Evolutionary conservation across 1,140 invertebrate genomes (phyloP).

Genomic region (Leucophenga varia): DNA sequence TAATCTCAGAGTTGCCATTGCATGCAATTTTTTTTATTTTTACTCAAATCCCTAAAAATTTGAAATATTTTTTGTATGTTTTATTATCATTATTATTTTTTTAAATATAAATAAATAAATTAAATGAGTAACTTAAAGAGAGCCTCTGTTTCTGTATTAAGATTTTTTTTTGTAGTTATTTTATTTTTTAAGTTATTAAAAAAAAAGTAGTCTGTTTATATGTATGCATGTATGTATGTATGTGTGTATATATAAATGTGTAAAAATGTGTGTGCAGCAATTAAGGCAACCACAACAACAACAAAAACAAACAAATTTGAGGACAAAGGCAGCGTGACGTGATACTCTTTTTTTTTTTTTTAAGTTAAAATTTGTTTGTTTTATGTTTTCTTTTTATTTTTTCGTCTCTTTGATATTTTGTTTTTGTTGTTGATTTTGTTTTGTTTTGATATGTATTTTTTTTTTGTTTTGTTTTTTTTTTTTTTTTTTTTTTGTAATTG

Average conservation of each 20-base stretch:
- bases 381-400: too few relatives aligned
- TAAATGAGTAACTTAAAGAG: constrained; percentile 38
- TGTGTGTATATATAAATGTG: constrained; percentile 1
- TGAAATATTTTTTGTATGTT: too few relatives aligned
- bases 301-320: too few relatives aligned
- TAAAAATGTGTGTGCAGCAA: too few relatives aligned
- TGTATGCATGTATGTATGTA: constrained; percentile 12
- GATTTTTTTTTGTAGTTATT: constrained; percentile 14
- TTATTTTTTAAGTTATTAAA: constrained; percentile 11
- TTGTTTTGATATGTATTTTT: neutral
- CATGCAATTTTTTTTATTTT: constrained; percentile 31
- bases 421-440: neutral
- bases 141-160: constrained; percentile 48
- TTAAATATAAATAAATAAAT: too few relatives aligned
- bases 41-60: too few relatives aligned
- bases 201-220: neutral
- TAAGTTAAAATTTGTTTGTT: too few relatives aligned
- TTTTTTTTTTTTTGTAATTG: constrained; percentile 37
- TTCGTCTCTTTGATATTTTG: neutral
- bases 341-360: too few relatives aligned
- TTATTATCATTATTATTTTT: too few relatives aligned
- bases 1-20: constrained; percentile 25
- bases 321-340: constrained; percentile 1
- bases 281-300: too few relatives aligned
- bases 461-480: constrained; percentile 11